phyloP scores from a whole-genome alignment of 2,888 invertebrate genomes.

The Drosophila meridiana region DNA sequence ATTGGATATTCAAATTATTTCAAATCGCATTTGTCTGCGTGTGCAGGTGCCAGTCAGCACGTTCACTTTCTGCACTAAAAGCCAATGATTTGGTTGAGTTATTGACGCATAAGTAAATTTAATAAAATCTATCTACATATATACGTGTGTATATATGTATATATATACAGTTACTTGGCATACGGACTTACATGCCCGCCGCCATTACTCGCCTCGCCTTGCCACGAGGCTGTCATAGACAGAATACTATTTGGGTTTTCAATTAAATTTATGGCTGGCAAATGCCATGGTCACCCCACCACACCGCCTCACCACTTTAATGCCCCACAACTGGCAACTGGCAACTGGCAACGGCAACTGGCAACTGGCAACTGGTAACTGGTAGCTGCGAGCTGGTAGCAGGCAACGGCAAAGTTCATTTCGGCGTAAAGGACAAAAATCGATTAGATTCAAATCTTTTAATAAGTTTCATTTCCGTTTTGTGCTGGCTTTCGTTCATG shows the following conservation, averaged over 20 bases:
- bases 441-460: conserved; percentile 83
- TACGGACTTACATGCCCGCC: conserved; percentile 28
- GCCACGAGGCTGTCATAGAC: conserved; percentile 51
- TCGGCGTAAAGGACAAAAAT: conserved; percentile 75
- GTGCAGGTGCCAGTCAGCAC: conserved; percentile 63
- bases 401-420: conserved; percentile 65
- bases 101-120: conserved; percentile 70
- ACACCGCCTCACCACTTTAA: conserved; percentile 49
- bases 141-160: background rate
- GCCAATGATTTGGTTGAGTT: conserved; percentile 58
- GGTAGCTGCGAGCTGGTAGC: conserved; percentile 19
- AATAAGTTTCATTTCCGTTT: conserved; percentile 83
- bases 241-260: conserved; percentile 70
- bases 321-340: conserved; percentile 36
- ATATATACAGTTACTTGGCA: background rate
- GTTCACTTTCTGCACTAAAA: conserved; percentile 59
- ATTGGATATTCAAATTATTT: conserved; percentile 78
- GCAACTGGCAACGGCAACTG: conserved; percentile 28
- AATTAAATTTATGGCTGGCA: conserved; percentile 76
- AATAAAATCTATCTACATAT: conserved; percentile 48
- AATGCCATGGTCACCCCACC: conserved; percentile 42
- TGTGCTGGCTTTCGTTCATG: conserved; percentile 71
- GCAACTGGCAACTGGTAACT: conserved; percentile 22
- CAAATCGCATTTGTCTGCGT: conserved; percentile 75
- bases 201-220: conserved; percentile 17